These are phyloP conservation scores for Venusia cambrica DNA, from an alignment of 2,888 invertebrate genomes.

Conservation along the genomic window DNA sequence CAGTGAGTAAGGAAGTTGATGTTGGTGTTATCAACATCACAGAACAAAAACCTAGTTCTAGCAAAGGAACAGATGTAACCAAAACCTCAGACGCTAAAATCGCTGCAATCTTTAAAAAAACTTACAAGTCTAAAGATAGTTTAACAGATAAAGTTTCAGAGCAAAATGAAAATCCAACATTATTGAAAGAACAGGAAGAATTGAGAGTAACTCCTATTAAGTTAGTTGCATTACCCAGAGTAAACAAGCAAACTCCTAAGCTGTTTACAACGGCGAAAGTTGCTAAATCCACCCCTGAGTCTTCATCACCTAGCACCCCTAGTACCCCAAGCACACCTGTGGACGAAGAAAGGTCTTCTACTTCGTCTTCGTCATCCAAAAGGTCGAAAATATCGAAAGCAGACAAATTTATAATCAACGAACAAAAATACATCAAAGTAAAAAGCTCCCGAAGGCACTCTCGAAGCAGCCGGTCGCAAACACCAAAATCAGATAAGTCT, in stretches of 20 bases:
- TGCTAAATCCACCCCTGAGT: conserved; percentile 31
- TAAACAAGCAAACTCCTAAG: conserved; percentile 32
- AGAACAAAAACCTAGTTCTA: not conserved
- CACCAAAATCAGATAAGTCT: conserved; percentile 10
- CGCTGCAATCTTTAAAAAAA: conserved; percentile 3
- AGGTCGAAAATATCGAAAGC: conserved; percentile 22
- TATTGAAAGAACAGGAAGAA: conserved; percentile 28
- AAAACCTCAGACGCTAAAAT: conserved; percentile 9
- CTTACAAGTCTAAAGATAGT: conserved; percentile 1
- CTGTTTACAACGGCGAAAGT: conserved; percentile 28
- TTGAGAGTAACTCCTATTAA: conserved; percentile 43
- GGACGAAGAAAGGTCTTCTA: conserved; percentile 6
- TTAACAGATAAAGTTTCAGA: conserved; percentile 2
- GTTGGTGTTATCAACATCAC: no score
- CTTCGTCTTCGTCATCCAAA: conserved; percentile 24
- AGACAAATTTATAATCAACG: conserved; percentile 31
- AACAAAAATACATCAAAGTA: conserved; percentile 32
- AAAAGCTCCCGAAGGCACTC: conserved; percentile 14
- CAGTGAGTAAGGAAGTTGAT: no score
- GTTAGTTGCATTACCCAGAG: conserved; percentile 42
- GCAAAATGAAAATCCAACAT: conserved; percentile 4
- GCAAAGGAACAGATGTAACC: conserved; percentile 3
- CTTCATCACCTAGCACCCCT: conserved; percentile 12
- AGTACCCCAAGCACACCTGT: conserved; percentile 15
- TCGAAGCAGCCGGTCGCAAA: conserved; percentile 37